These are phyloP conservation scores for Drosophila elegans DNA, from an alignment of 1,140 invertebrate genomes.

Conservation along the genomic window DNA sequence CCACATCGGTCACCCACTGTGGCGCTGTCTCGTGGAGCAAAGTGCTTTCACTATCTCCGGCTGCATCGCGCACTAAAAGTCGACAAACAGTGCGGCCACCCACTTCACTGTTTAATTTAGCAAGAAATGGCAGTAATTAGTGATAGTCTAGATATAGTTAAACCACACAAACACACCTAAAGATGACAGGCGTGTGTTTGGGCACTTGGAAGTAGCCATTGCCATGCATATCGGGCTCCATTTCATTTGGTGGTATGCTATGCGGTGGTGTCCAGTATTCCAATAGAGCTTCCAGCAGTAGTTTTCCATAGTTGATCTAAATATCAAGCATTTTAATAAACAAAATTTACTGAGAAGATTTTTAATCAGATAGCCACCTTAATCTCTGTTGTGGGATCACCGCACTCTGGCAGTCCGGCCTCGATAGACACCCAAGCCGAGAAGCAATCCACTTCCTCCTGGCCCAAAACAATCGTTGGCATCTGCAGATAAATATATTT, in stretches of 20 bases:
- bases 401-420: conserved; percentile 90
- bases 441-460: conserved; percentile 99
- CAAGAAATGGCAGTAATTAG: neutral
- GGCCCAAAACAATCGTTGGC: conserved; percentile 97
- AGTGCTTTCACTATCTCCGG: conserved; percentile 97
- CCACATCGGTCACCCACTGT: conserved; percentile 97
- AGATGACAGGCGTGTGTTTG: conserved; percentile 97
- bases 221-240: conserved; percentile 88
- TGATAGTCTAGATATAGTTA: neutral
- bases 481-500: conserved; percentile 87
- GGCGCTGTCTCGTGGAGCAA: conserved; percentile 98
- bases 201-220: conserved; percentile 97
- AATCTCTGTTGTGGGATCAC: conserved; percentile 92
- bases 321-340: neutral
- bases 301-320: conserved; percentile 97
- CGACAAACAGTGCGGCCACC: conserved; percentile 93
- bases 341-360: neutral
- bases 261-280: conserved; percentile 95
- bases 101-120: conserved; percentile 90
- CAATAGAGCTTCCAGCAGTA: conserved; percentile 96
- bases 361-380: conserved; percentile 85
- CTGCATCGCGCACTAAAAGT: conserved; percentile 95
- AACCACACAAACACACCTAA: conserved; percentile 88
- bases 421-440: conserved; percentile 99
- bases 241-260: conserved; percentile 87